Evolutionary conservation across 2,797 vertebrate genomes (phyloP).

Genomic region (Chrysocyon brachyurus): DNA sequence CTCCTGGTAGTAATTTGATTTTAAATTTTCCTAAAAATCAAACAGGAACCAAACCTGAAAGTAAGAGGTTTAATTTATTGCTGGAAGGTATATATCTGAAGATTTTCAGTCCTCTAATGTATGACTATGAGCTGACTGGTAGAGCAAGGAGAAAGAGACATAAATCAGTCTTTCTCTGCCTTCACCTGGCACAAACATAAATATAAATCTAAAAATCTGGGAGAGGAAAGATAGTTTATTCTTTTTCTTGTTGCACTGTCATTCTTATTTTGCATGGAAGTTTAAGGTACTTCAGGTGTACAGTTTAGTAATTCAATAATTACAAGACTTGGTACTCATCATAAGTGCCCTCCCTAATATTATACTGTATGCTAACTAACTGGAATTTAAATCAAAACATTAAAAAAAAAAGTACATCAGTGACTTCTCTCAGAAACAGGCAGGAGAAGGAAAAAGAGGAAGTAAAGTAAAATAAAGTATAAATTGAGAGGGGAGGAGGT

Average conservation of each 20-base stretch:
- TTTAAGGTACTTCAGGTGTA: constrained; percentile 4
- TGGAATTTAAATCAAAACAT: neutral
- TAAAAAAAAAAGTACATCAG: neutral
- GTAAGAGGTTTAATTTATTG: constrained; percentile 75
- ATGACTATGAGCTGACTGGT: constrained; percentile 71
- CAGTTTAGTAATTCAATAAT: neutral
- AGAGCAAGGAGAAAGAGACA: constrained; percentile 40
- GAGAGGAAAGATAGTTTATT: constrained; percentile 14
- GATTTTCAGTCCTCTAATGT: constrained; percentile 61
- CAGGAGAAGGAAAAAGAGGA: neutral
- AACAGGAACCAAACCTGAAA: constrained; percentile 59
- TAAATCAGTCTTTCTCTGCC: constrained; percentile 77
- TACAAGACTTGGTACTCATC: neutral
- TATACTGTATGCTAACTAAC: neutral
- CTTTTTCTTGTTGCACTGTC: constrained; percentile 40
- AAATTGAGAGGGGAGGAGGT: neutral
- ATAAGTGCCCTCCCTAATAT: neutral
- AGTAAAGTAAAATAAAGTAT: neutral
- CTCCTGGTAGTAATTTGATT: constrained; percentile 41
- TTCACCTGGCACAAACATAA: constrained; percentile 65
- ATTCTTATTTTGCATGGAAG: neutral
- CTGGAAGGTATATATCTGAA: constrained; percentile 60
- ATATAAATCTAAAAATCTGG: constrained; percentile 64
- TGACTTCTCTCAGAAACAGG: neutral
- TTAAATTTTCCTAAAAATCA: constrained; percentile 61